Conservation (phyloP, 2,888 invertebrate species). For the Trachelus iudaicus region DNA sequence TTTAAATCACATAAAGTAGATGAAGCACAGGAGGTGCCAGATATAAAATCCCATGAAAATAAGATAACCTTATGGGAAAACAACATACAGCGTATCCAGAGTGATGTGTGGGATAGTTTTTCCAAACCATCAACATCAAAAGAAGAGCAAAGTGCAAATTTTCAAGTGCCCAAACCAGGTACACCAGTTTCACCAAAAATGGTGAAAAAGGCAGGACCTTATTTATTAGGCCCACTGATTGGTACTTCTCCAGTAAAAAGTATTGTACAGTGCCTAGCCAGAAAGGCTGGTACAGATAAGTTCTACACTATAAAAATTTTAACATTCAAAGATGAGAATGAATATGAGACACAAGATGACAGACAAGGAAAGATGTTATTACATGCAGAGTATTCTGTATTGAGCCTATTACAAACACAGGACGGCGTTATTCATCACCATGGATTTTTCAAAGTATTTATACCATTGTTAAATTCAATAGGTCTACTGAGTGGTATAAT, state of each 20-base stretch:
- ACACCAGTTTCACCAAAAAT: conserved; percentile 69
- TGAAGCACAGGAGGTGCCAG: neutral
- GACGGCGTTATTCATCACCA: conserved; percentile 82
- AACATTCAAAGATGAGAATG: conserved; percentile 68
- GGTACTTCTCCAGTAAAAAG: conserved; percentile 81
- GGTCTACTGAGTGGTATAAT: neutral
- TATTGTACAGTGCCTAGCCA: conserved; percentile 80
- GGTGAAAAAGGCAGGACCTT: conserved; percentile 75
- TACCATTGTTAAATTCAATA: neutral
- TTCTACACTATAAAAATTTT: conserved; percentile 76
- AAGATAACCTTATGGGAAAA: neutral
- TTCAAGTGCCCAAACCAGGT: conserved; percentile 68
- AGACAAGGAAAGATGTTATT: conserved; percentile 82
- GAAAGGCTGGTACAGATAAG: conserved; percentile 76
- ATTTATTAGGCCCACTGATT: conserved; percentile 75
- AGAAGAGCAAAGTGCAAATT: conserved; percentile 46
- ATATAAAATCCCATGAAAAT: neutral
- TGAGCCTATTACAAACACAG: conserved; percentile 76
- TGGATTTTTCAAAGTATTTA: conserved; percentile 77
- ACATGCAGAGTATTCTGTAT: conserved; percentile 80
- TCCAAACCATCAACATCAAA: conserved; percentile 19
- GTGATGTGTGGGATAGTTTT: conserved; percentile 23
- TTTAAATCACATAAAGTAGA: neutral
- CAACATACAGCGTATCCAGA: neutral
- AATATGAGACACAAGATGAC: conserved; percentile 78